Evolutionary conservation across 2,113 vertebrate species (phyloP).

Genomic region (Chloropsis cyanopogon): DNA sequence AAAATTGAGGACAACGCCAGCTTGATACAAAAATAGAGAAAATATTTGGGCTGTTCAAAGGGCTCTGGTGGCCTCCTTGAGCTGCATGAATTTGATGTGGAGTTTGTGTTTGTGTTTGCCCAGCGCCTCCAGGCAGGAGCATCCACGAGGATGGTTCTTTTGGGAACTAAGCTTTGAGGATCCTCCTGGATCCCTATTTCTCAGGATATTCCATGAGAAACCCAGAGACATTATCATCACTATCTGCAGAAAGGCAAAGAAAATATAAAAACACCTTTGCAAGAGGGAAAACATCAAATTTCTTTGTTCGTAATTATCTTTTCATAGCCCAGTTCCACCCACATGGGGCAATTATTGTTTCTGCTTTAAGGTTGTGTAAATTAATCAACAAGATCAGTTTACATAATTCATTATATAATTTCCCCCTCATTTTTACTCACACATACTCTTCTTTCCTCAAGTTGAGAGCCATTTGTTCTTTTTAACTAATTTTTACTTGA

Average conservation of each 20-base stretch:
- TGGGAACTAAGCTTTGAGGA: no score
- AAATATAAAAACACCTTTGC: background rate
- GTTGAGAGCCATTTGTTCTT: background rate
- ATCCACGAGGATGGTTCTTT: background rate
- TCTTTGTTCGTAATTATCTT: background rate
- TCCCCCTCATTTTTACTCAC: background rate
- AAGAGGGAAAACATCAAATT: background rate
- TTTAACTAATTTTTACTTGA: background rate
- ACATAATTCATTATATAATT: background rate
- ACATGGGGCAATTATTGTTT: background rate
- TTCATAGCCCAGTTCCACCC: background rate
- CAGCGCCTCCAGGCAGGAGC: background rate
- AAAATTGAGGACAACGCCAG: background rate
- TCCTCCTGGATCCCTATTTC: background rate
- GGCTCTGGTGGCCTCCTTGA: background rate
- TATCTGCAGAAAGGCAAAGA: background rate
- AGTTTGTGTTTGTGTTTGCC: background rate
- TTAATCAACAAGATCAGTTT: background rate
- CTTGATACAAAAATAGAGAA: background rate
- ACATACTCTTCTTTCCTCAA: background rate
- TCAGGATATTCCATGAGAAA: background rate
- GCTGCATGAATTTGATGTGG: background rate
- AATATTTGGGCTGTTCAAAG: rapidly evolving
- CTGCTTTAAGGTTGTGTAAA: background rate
- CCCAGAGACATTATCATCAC: rapidly evolving